phyloP scores from a whole-genome alignment of 1,140 invertebrate genomes.

The Lamellibrachia luymesi region DNA sequence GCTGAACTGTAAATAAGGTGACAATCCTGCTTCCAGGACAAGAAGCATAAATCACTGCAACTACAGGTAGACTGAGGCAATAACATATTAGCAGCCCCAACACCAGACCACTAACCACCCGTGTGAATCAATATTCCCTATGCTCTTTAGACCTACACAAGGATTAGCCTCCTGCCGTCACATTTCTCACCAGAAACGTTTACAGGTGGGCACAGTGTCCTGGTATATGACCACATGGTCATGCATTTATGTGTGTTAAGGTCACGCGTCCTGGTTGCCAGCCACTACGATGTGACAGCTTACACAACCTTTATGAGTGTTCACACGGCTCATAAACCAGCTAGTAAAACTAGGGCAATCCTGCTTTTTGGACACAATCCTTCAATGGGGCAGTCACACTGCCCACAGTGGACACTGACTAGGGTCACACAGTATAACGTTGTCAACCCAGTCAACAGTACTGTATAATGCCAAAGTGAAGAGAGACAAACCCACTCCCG shows the following conservation, averaged over 20 bases:
- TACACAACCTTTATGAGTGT: background rate
- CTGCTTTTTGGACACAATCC: background rate
- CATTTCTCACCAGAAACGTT: background rate
- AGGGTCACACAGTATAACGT: background rate
- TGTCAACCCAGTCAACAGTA: background rate
- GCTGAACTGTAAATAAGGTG: background rate
- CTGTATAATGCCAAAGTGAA: background rate
- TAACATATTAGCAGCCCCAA: background rate
- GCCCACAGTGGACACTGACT: background rate
- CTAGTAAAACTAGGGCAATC: background rate
- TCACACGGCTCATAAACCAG: background rate
- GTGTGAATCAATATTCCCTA: too few species aligned
- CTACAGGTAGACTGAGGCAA: background rate
- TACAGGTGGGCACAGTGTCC: background rate
- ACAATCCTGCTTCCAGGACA: background rate
- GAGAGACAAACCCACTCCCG: background rate
- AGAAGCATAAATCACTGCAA: background rate
- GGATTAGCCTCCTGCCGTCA: background rate
- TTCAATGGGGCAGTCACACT: background rate
- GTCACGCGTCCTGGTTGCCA: background rate
- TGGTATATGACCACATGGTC: background rate
- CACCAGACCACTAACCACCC: too few species aligned
- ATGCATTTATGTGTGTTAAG: background rate
- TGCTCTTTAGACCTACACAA: too few species aligned
- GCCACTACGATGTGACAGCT: background rate